Evolutionary conservation across 2,888 invertebrate genomes (phyloP), one percentile per base, ranked within the genome.

Genomic region (Kuschelorhynchus macadamiae): DNA sequence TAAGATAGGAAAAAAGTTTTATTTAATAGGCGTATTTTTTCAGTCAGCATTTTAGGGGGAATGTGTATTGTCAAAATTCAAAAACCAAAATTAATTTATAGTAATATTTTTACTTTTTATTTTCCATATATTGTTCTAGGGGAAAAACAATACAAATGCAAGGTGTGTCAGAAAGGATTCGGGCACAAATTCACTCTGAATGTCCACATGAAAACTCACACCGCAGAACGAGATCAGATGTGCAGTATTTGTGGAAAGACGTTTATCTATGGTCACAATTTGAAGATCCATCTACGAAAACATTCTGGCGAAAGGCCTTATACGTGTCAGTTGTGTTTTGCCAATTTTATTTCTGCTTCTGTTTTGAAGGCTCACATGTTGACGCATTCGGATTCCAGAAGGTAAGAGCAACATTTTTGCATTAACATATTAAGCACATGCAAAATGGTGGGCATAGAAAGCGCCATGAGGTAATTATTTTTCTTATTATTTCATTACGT

Each of bases 261-360:
- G 0, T 81, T 81, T 50, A 72, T 77, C 9, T 80, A 81, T 60
- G 72, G 75, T 7, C 77, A 79, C 56, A 81, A 81, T 74, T 71
- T 81, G 55, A 73, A 75, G 33, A 80, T 81, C 56, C 81, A 81
- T 46, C 72, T 67, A 12, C 72, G 80, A 2, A 73, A 77, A n/a
- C 80, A 80, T 53, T 79, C 80, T 9, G 81, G 81, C 18, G 81
- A 81, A 57, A 71, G 77, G 21, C 81, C 81, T 1, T 80, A 81
- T 70, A 60, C 55, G 2, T 81, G 81, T 36, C 60, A 71, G 8
- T 49, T 72, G 20, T 81, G 81, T 61, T 47, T 63, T 14, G 78
- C 78, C 63, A 57, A 75, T 7, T 81, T 81, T 56, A 67, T 52
- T 30, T 72, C 73, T 14, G 62, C 63, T 49, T 72, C 73, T 32